A percentile compares a stretch with the other conserved stretches of the same genome.
These are phyloP conservation scores for Dysidea cf. avara DNA, from an alignment of 37 sponge, comb jelly and placozoan genomes.

Conservation along the genomic window DNA sequence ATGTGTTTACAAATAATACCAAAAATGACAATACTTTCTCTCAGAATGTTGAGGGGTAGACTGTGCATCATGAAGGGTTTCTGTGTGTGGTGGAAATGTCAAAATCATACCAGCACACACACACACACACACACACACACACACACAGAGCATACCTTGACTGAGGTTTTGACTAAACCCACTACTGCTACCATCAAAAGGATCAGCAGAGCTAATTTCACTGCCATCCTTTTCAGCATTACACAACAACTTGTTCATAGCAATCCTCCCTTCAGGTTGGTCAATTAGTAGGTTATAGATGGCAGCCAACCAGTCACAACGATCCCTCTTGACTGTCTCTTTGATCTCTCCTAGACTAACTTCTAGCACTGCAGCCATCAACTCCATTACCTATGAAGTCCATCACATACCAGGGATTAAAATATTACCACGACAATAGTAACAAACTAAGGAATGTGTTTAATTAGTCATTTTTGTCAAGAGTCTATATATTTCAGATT, in stretches of 20 bases:
- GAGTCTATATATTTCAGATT: neutral
- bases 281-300: constrained; percentile 92
- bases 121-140: no score
- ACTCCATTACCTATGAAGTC: constrained; percentile 83
- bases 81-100: no score
- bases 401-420: no score
- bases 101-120: no score
- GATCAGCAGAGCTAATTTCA: neutral
- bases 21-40: no score
- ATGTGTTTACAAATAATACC: no score
- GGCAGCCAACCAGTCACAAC: constrained; percentile 97
- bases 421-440: no score
- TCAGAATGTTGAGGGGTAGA: no score
- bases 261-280: constrained; percentile 80
- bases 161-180: no score
- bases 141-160: no score
- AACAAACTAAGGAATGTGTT: neutral
- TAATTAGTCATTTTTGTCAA: neutral
- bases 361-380: constrained; percentile 72
- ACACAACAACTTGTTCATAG: constrained; percentile 36
- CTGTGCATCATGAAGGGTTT: no score
- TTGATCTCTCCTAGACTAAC: constrained; percentile 73
- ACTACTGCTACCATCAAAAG: neutral
- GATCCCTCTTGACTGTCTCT: constrained; percentile 79
- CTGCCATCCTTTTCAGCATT: neutral